Evolutionary conservation across 2,113 vertebrate genomes (phyloP), one percentile per base, ranked within the genome.

Genomic region (Psilopogon haemacephalus): DNA sequence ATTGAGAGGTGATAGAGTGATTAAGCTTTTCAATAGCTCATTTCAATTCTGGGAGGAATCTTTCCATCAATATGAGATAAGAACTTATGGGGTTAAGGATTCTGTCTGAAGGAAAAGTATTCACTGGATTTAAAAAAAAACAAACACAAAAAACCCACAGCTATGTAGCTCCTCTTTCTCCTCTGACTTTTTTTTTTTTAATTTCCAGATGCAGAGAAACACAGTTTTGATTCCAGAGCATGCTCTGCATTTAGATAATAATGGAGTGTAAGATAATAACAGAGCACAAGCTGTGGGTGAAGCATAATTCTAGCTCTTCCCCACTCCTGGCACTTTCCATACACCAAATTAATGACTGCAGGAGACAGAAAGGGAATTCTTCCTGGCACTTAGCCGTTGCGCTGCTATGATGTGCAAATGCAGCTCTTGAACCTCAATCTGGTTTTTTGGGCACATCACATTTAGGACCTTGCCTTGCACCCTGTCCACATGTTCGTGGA

Each of bases 91-190:
- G 26, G 93, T 95, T 93, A 90, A 68, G 70, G 86, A 92, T 91
- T 94, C 90, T 87, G 78, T 95, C 88, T 86, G 94, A 95, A 94
- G 56, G 86, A 97, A 80, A 67, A 84, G 50, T 83, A 89, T 69
- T 77, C 44, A 37, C 21, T 70, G 67, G 78, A 73, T 86, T 91
- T 52, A 15, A 84, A 92, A 85, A 89, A 13, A 42, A 42, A 13
- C 40, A 13, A 42, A 42, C 40, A 13, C 40, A 42, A 42, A 42
- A 15, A 42, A 11, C 38, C 9, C 48, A 85, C 71, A 58, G n/a
- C 88, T 94, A 32, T 92, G 37, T 28, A 37, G 11, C 19, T 86
- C 37, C 37, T 58, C 10, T 89, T 90, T 76, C 70, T 85, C 58
- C 75, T 16, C n/a, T 89, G 64, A 63, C 37, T 88, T 95, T 93